Evolutionary conservation across 2,888 invertebrate genomes (phyloP), one percentile per base, ranked within the genome.

Genomic region (Aphrophora alni): DNA sequence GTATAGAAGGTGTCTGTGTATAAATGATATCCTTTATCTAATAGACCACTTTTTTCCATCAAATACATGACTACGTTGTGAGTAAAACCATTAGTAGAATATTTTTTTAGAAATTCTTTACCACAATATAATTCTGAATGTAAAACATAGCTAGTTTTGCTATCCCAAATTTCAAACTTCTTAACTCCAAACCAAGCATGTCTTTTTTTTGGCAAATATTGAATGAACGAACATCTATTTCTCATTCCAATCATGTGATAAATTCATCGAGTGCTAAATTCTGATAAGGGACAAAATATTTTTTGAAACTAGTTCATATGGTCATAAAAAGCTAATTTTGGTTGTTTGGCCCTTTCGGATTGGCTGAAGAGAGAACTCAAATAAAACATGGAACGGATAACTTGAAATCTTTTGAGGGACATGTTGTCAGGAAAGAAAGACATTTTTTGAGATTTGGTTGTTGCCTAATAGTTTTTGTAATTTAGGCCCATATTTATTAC

Each of bases 191-290:
- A 75, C 8, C 78, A n/a, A 10, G 76, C 59, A 33, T 75, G 78
- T 2, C 74, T 3, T 68, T 79, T 72, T 25, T 78, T 78, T 21
- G 73, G 68, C 75, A 81, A 38, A 12, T 68, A 76, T 17, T 38
- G 12, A 27, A 78, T 74, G 21, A 24, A 72, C 0, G 51, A 26
- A 24, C 69, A 59, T 21, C 73, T 26, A 73, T 80, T 77, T 38
- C 77, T 76, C 77, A 80, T 80, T 17, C 80, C 80, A 4, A 80
- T 73, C 80, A 80, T 80, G n/a, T n/a, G n/a, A n/a, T n/a, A 5
- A 71, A 80, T n/a, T 80, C 73, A 59, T 77, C 77, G 5, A 80
- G 21, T 10, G 73, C 75, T 3, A 80, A 33, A n/a, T 80, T 80
- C 51, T 80, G 77, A 1, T 44, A 33, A 59, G 77, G 77, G 10